Evolutionary conservation across 2,888 invertebrate species (phyloP), one percentile per base, ranked within the genome.

Genomic region (Tineola bisselliella): DNA sequence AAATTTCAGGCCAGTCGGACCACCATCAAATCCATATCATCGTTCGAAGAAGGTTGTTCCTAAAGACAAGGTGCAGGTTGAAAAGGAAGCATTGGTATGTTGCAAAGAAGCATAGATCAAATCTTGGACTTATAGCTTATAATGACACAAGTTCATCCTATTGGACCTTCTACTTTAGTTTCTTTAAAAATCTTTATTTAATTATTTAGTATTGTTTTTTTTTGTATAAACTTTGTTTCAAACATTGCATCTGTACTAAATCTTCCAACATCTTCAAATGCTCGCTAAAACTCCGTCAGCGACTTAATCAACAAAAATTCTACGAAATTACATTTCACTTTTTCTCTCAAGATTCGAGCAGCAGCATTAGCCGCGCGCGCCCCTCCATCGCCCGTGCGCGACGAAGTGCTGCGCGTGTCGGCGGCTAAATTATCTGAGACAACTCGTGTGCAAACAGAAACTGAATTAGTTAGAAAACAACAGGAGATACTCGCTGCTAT

Each of bases 31-130:
- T 62, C 87, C 75, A 0, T 82, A 77, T 64, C 87, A 84, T 65
- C 71, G 81, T 68, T 72, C 73, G 63, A 83, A 81, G 63, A 84
- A 81, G 61, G 66, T 67, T 3, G 68, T 69, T 8, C 68, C 72
- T 2, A 88, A 87, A 70, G 88, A 87, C 67, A 87, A 76, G 1
- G 67, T 86, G 4, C 84, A 88, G 70, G 88, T 86, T 1, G 90
- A 90, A 75, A 90, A 89, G 66, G 90, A 90, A 73, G 90, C 90
- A 15, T 69, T 90, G 83, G 90, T 90, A 77, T 79, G 81, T 38
- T 25, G 33, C 18, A 17, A 17, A n/a, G 52, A n/a, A n/a, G n/a
- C n/a, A n/a, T n/a, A n/a, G n/a, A n/a, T n/a, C n/a, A n/a, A n/a
- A n/a, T n/a, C n/a, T n/a, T n/a, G n/a, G n/a, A n/a, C n/a, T n/a